Percentiles rank a stretch among this genome's conserved stretches.
Evolutionary conservation across 2,888 invertebrate species (phyloP).

Genomic region (Caenorhabditis sulstoni): DNA sequence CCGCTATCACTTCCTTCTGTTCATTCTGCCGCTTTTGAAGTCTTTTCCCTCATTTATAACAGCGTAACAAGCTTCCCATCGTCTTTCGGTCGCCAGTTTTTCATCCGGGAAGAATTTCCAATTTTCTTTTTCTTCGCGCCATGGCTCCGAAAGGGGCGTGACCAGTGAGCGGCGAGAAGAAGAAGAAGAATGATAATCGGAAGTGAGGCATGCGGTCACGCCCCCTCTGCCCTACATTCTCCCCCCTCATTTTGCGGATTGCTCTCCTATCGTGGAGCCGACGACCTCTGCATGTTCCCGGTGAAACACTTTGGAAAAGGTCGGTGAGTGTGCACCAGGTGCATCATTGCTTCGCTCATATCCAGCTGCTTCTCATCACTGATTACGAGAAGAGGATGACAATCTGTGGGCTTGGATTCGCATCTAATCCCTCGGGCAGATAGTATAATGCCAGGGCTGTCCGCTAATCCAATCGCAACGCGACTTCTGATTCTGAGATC

Average conservation of each 20-base stretch:
- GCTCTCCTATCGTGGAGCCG: no score
- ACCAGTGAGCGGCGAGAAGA: not conserved
- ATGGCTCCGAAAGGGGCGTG: constrained; percentile 12
- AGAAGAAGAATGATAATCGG: constrained; percentile 17
- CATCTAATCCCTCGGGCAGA: not conserved
- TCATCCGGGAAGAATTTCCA: not conserved
- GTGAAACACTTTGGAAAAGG: no score
- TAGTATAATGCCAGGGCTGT: constrained; percentile 15
- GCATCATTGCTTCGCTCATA: no score
- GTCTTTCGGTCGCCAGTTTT: not conserved
- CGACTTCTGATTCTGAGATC: constrained; percentile 6
- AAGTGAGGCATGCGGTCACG: constrained; percentile 12
- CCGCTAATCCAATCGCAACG: constrained; percentile 2
- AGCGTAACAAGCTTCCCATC: not conserved
- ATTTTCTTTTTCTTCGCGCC: not conserved
- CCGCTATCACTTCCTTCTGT: not conserved
- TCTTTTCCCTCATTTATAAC: not conserved
- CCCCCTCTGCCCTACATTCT: not conserved
- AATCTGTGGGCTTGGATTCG: no score
- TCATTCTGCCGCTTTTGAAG: not conserved
- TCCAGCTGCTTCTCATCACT: no score
- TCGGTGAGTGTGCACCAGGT: no score
- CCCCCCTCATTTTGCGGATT: not conserved
- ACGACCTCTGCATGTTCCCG: no score
- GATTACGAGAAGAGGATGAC: no score